A percentile compares a stretch with the other conserved stretches of the same genome.
phyloP scores from a whole-genome alignment of 2,888 invertebrate genomes.

The Fabriciana adippe region DNA sequence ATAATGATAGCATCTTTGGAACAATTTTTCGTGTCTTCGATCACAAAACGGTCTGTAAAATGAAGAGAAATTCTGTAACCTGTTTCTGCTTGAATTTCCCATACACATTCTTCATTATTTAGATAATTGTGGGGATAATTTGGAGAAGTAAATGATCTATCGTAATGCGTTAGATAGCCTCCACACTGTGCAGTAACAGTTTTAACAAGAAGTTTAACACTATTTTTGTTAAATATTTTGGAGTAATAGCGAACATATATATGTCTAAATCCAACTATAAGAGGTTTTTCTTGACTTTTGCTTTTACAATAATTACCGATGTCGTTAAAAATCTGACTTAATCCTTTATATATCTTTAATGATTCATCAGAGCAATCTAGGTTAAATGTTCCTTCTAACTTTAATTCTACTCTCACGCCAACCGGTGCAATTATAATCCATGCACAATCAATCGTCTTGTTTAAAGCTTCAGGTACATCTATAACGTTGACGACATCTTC shows the following conservation, averaged over 20 bases:
- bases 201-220: constrained; percentile 55
- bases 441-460: constrained; percentile 84
- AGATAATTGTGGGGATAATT: constrained; percentile 85
- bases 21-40: constrained; percentile 87
- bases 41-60: constrained; percentile 87
- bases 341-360: constrained; percentile 77
- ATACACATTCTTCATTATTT: constrained; percentile 89
- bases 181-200: constrained; percentile 85
- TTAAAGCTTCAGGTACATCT: constrained; percentile 65
- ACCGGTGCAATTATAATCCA: constrained; percentile 83
- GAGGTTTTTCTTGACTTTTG: constrained; percentile 65
- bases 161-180: constrained; percentile 79
- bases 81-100: constrained; percentile 85
- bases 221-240: constrained; percentile 52
- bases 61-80: constrained; percentile 86
- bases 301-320: constrained; percentile 85
- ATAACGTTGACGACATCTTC: constrained; percentile 55
- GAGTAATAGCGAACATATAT: constrained; percentile 88
- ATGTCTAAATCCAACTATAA: constrained; percentile 73
- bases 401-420: constrained; percentile 63
- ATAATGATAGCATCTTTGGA: constrained; percentile 88
- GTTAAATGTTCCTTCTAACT: constrained; percentile 56
- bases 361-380: constrained; percentile 64
- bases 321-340: constrained; percentile 75
- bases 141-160: constrained; percentile 78